A percentile compares a stretch with the other conserved stretches of the same genome.
phyloP scores from a whole-genome alignment of 2,797 vertebrate genomes.

The Thaleichthys pacificus region DNA sequence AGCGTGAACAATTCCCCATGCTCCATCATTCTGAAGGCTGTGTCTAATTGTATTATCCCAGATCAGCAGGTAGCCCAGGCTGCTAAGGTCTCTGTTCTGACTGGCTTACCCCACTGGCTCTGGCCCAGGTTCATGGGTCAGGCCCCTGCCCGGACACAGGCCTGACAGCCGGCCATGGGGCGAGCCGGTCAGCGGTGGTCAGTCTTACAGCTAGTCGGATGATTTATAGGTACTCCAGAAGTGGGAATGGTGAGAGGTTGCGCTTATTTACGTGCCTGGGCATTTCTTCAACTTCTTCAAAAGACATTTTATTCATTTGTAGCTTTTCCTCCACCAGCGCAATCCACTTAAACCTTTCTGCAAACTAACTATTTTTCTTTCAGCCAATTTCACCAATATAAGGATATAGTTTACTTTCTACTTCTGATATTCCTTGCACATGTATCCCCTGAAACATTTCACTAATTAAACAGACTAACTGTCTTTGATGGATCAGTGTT shows the following conservation, averaged over 20 bases:
- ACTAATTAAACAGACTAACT: constrained; percentile 67
- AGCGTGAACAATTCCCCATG: constrained; percentile 79
- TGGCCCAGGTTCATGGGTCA: constrained; percentile 88
- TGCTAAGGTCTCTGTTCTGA: constrained; percentile 73
- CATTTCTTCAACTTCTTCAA: constrained; percentile 33
- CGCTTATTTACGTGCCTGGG: constrained; percentile 43
- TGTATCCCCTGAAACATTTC: constrained; percentile 53
- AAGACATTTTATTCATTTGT: constrained; percentile 56
- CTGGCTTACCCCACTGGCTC: constrained; percentile 74
- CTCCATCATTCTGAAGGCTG: constrained; percentile 90
- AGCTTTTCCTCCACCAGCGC: constrained; percentile 36
- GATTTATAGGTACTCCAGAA: constrained; percentile 76
- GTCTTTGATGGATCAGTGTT: constrained; percentile 34
- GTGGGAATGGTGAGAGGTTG: constrained; percentile 59
- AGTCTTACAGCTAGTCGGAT: constrained; percentile 58
- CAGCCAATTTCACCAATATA: constrained; percentile 43
- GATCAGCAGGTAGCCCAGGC: constrained; percentile 94
- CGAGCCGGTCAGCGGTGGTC: constrained; percentile 51
- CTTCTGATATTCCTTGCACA: constrained; percentile 46
- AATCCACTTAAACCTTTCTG: constrained; percentile 34
- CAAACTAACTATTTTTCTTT: constrained; percentile 34
- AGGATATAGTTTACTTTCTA: constrained; percentile 44
- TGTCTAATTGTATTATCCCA: constrained; percentile 89
- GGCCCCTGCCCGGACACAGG: constrained; percentile 78
- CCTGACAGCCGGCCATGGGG: constrained; percentile 77